Evolutionary conservation across 2,797 vertebrate species (phyloP), one percentile per base, ranked within the genome.

Genomic region (Rhadinocentrus ornatus): DNA sequence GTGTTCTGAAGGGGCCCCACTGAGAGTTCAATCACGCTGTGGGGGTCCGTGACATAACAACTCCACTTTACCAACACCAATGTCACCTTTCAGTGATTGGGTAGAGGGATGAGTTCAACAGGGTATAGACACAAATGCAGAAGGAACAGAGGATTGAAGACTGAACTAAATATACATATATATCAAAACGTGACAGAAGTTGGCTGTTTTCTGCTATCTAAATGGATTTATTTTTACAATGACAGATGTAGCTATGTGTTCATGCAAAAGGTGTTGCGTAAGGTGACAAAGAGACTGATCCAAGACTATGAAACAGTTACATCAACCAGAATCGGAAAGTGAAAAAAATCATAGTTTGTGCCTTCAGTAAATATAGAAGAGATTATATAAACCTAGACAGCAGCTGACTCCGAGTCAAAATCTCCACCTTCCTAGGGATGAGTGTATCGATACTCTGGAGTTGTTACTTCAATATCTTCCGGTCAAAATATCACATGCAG

Each of bases 1-100:
- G 58, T 61, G 57, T 29, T 61, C 35, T 81, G 64, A 55, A 62
- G 66, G 53, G 22, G 69, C 60, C 80, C 75, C 68, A 46, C 75
- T 57, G 78, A 83, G 80, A 86, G 53, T 89, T 86, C 88, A 87
- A 88, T 91, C 88, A 90, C 64, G 20, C 81, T 58, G 35, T 67
- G 77, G 78, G 88, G 75, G 82, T 78, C 72, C 65, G 68, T 75
- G 85, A 87, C 83, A 87, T 70, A 85, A 84, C 50, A 55, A 55
- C 60, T 56, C 57, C 32, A 66, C 61, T 70, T n/a, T 6, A 0
- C 56, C 57, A 56, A 39, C 73, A 22, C 57, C 72, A 84, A 89
- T 89, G 85, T 88, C 85, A 84, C 85, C 87, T 89, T 87, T 79
- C 62, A 22, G 75, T 93, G 89, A 91, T 92, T 91, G 81, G 75